These are phyloP conservation scores for Drosophila sechellia DNA, from an alignment of 1,140 invertebrate species.

Conservation along the genomic window DNA sequence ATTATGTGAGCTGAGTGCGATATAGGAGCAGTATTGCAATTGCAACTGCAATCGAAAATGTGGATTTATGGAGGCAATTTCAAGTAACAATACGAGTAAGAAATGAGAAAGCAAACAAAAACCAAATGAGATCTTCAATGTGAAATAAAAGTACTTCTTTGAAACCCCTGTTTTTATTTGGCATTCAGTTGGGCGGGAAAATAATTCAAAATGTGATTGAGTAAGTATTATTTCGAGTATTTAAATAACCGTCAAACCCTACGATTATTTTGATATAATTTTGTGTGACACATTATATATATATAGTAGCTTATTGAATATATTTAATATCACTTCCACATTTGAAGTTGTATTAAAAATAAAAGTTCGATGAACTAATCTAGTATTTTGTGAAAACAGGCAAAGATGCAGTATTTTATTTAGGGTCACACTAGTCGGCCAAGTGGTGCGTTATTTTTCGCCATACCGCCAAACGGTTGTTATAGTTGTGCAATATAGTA, in stretches of 20 bases:
- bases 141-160: conserved; percentile 81
- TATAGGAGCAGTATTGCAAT: conserved; percentile 3
- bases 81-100: conserved; percentile 64
- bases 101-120: conserved; percentile 50
- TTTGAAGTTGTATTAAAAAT: neutral
- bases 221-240: neutral
- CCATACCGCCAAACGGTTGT: neutral
- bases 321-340: neutral
- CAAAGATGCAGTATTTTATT: neutral
- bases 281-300: too few relatives aligned
- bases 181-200: conserved; percentile 3
- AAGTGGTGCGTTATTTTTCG: neutral
- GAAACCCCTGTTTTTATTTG: conserved; percentile 31
- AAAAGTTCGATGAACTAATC: too few relatives aligned
- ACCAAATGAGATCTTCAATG: conserved; percentile 75
- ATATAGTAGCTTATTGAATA: too few relatives aligned
- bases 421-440: neutral
- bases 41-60: conserved; percentile 14
- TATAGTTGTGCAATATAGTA: conserved; percentile 32
- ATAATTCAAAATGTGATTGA: neutral
- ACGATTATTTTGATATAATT: too few relatives aligned
- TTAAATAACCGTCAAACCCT: too few relatives aligned
- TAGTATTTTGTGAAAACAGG: too few relatives aligned
- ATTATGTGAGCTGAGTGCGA: conserved; percentile 58
- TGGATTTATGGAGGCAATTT: conserved; percentile 47